Evolutionary conservation across 2,113 vertebrate genomes (phyloP), one percentile per base, ranked within the genome.

Genomic region (Terrapene triunguis): DNA sequence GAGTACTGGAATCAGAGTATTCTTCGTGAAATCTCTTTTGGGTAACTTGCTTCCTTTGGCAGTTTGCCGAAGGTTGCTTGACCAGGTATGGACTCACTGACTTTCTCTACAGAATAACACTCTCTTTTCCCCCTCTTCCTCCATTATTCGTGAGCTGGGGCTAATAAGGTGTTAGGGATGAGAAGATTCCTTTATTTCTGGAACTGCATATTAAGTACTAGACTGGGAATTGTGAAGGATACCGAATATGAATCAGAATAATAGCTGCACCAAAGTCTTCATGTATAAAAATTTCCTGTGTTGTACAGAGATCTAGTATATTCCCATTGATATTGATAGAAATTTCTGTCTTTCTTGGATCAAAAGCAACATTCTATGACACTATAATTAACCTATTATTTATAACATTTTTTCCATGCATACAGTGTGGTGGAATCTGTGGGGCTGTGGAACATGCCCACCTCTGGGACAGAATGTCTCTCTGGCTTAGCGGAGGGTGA

Each of bases 301-400:
- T 54, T 10, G 72, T 3, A 90, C 69, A 89, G 47, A 82, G 42
- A n/a, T 29, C 53, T 89, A 88, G 81, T 89, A 17, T 35, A 59
- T 55, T 59, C 76, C 51, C 53, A 47, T 54, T 80, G 50, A 8
- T 50, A 35, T 5, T 80, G 95, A 92, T 81, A 8, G 3, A 89
- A 88, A 85, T 16, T 10, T 12, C 22, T 84, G 80, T 54, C 35
- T 87, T 72, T 55, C 24, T 54, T 69, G 80, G 65, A 76, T 42
- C 35, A 92, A 80, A 2, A 78, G 50, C 35, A 69, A 19, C 17
- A 90, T 50, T 19, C 38, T 47, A 82, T 9, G 24, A 84, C 14
- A 25, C 51, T 62, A 27, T 53, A 89, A 95, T 91, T 89, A 95
- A 53, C 24, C 2, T 1, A 83, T 80, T 19, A 42, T 29, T 96